Base-by-base conservation (phyloP, 2,797 vertebrate species). In the Phrynocephalus vlangalii region DNA sequence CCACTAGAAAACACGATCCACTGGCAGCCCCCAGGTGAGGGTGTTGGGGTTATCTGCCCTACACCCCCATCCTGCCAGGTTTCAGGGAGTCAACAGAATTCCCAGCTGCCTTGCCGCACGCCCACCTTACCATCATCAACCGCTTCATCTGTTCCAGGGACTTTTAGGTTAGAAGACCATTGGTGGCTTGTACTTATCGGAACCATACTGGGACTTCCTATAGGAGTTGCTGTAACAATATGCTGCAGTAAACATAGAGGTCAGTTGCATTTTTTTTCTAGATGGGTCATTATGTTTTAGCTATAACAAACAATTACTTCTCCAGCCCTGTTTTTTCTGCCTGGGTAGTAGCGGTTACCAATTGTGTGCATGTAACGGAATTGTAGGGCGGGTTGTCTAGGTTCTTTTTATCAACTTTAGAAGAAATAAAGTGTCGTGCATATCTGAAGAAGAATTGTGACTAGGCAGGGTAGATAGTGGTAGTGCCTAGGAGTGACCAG, bases 131-230 rank as follows among this genome's bases (percentile, higher is more conserved):
- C 30, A 16, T 52, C 18, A 71, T n/a, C 77, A 66, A 6, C 70
- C 30, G 44, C 48, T 15, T 13, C 75, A 67, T 3, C n/a, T 28
- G 11, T 3, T 75, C 0, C 33, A 84, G 68, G 24, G 70, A 1
- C 0, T 7, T 13, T 3, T 63, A 18, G 1, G 28, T n/a, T 6
- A 28, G 1, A 1, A 2, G 0, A 4, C 7, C 10, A 0, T 44
- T 68, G 63, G 50, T 1, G 28, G 30, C 1, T 8, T 11, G 16
- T 15, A 30, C 6, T 80, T 20, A 10, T 44, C 18, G 68, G 6
- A 20, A 0, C 79, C 1, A 6, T 30, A 3, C 4, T 48, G 15
- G 52, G 67, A 10, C 28, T 86, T 73, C 1, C 3, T 18, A 0
- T 88, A 13, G 50, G 26, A 79, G 28, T 6, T 44, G 30, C 2